A percentile compares a stretch with the other conserved stretches of the same genome.
Evolutionary conservation across 2,113 vertebrate species (phyloP).

Genomic region (Telmatochromis sp.): DNA sequence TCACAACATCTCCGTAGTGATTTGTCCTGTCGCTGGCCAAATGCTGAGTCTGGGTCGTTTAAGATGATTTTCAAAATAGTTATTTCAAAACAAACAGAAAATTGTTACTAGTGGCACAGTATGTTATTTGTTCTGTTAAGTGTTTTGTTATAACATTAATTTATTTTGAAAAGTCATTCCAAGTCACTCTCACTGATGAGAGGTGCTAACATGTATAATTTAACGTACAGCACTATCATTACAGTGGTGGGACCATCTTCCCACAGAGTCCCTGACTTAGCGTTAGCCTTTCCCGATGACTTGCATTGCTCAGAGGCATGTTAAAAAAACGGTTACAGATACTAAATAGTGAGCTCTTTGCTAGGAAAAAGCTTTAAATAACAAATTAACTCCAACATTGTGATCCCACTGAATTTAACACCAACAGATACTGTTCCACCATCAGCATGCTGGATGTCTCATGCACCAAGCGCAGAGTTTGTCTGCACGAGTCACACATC

Average conservation of each 20-base stretch:
- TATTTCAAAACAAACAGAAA: not conserved
- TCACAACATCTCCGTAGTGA: slow-evolving; percentile 6
- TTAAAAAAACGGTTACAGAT: slow-evolving; percentile 14
- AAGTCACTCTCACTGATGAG: not conserved
- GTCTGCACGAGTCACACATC: slow-evolving; percentile 28
- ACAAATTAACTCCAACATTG: not conserved
- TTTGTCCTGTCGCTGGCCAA: not conserved
- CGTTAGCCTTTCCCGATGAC: not conserved
- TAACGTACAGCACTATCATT: not conserved
- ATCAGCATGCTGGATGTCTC: slow-evolving; percentile 23
- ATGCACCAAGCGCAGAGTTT: not conserved
- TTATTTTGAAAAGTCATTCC: not conserved
- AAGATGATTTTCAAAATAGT: not conserved
- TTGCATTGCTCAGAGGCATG: slow-evolving; percentile 49
- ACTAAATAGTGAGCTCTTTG: not conserved
- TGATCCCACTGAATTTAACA: not conserved
- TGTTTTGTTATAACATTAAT: not conserved
- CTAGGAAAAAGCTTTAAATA: slow-evolving; percentile 21
- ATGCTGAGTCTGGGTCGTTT: not conserved
- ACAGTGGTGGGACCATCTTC: not conserved
- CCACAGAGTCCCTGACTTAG: not conserved
- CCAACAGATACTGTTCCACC: not conserved
- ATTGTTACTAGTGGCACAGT: not conserved
- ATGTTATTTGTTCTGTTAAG: not conserved
- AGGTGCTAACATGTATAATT: not conserved